Conservation (phyloP, 2,797 vertebrate species). For the Denticeps clupeoides region DNA sequence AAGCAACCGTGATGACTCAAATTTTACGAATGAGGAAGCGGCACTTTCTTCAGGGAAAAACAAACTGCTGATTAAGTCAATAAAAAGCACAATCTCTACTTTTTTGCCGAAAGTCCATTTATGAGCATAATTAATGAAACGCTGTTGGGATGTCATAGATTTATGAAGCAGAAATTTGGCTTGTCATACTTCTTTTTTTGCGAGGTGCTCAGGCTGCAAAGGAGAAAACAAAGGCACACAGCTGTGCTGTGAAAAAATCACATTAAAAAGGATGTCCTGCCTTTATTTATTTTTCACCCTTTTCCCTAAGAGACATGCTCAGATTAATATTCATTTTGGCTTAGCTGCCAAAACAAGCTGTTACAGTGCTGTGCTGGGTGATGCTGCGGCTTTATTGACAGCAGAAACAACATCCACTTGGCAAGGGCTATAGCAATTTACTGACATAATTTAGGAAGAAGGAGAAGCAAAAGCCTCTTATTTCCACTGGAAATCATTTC, state of each 20-base stretch:
- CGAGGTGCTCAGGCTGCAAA: slow-evolving; percentile 9
- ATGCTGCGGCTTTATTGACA: slow-evolving; percentile 42
- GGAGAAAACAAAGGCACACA: slow-evolving; percentile 32
- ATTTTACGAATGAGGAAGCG: neutral
- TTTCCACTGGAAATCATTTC: slow-evolving; percentile 34
- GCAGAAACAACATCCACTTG: slow-evolving; percentile 42
- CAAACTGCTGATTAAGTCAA: neutral
- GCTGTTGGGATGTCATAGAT: slow-evolving; percentile 24
- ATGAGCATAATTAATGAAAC: slow-evolving; percentile 33
- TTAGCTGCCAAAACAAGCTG: slow-evolving; percentile 31
- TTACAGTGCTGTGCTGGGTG: slow-evolving; percentile 30
- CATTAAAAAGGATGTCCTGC: slow-evolving; percentile 21
- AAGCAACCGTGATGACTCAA: neutral
- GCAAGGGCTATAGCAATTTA: slow-evolving; percentile 42
- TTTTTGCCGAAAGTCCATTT: slow-evolving; percentile 25
- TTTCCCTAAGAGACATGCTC: slow-evolving; percentile 8
- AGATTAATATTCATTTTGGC: slow-evolving; percentile 40
- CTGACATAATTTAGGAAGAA: slow-evolving; percentile 46
- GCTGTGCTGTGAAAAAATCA: slow-evolving; percentile 18
- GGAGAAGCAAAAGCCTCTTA: slow-evolving; percentile 38
- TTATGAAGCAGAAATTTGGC: slow-evolving; percentile 19
- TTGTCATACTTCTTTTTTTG: slow-evolving; percentile 16
- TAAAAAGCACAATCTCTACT: slow-evolving; percentile 9
- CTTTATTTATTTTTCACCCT: slow-evolving; percentile 26
- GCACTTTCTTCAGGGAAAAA: neutral